Evolutionary conservation across 2,888 invertebrate species (phyloP), one percentile per base, ranked within the genome.

Genomic region (Rhopalosiphum nymphaeae): DNA sequence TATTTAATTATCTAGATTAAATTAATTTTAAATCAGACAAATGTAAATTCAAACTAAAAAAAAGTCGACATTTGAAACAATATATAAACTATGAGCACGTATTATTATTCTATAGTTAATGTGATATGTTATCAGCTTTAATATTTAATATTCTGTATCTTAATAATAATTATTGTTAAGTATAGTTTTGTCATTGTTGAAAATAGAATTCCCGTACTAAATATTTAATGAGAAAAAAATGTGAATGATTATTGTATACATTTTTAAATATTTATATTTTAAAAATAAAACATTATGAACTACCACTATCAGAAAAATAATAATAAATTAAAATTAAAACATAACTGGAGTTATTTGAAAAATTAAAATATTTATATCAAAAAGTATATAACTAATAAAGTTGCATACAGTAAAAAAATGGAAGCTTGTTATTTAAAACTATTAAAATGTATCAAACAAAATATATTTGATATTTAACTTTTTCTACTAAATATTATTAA

Each of bases 371-470:
- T 89, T 42, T 89, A 42, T n/a, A 36, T 42, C 42, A 11, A 26
- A 89, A 89, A 89, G 42, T 78, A 36, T 78, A 21, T 7, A 78
- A 78, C 78, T 36, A 78, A 78, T 78, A 78, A 78, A 78, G 36
- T 42, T 78, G 9, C 21, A 78, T 36, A 78, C 36, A 78, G 36
- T 78, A 78, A 36, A 78, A 78, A 36, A 78, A 36, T 36, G 0
- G 36, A 78, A 36, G 26, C 78, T 9, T 78, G 9, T 36, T 36
- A 78, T 78, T 78, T 78, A 42, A 36, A 78, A 78, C 78, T 78
- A 36, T 36, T 36, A 78, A 21, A 78, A 36, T 36, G 21, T 36
- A 42, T 36, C 36, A 78, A 78, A 78, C 36, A 78, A 78, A 78
- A 78, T 78, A 21, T 78, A 36, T 36, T 78, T 90, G 46, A 49